phyloP scores from a whole-genome alignment of 2,113 vertebrate genomes.

The Mesembrinibis cayennensis region DNA sequence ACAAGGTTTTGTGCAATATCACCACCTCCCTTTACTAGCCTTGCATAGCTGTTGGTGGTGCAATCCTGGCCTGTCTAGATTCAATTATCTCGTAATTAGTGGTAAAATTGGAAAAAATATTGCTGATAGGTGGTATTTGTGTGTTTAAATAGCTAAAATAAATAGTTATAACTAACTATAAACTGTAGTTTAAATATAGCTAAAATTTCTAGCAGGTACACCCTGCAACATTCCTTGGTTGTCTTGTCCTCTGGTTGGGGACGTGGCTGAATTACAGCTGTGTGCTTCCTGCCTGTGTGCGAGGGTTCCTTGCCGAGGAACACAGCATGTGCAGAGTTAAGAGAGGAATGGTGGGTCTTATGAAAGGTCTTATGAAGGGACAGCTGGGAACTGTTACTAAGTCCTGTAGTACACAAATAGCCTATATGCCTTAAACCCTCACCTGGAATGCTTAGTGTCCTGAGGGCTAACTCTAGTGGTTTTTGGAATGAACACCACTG shows the following conservation, averaged over 20 bases:
- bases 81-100: neutral
- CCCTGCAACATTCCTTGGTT: neutral
- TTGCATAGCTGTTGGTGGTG: neutral
- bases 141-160: neutral
- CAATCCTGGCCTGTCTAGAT: neutral
- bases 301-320: neutral
- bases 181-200: neutral
- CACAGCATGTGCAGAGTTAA: rapidly evolving
- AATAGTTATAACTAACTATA: neutral
- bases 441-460: neutral
- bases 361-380: neutral
- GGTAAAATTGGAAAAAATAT: neutral
- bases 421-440: neutral
- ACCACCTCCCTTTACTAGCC: neutral
- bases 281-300: too few relatives aligned
- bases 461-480: neutral
- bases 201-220: neutral
- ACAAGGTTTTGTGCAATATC: neutral
- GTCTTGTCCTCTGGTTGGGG: neutral
- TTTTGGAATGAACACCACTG: neutral
- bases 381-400: neutral
- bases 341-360: neutral
- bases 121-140: neutral
- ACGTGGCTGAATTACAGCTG: rapidly evolving
- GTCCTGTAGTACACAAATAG: neutral